phyloP scores from a whole-genome alignment of 2,888 invertebrate genomes.

The Prionchulus punctatus region DNA sequence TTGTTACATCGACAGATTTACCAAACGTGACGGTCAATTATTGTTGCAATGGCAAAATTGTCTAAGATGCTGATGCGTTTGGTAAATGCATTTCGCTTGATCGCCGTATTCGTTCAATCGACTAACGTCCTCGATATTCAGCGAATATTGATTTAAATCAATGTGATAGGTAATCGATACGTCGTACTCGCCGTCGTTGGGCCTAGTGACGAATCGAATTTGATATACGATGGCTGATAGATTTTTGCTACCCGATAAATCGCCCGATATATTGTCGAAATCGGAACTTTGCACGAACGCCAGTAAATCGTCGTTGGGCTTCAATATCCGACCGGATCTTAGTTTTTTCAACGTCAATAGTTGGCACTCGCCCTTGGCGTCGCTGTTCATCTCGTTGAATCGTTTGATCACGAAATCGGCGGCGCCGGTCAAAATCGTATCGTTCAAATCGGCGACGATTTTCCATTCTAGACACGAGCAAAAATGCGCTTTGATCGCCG shows the following conservation, averaged over 20 bases:
- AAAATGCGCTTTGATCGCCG: constrained; percentile 10
- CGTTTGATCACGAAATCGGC: constrained; percentile 16
- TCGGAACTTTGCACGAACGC: constrained; percentile 17
- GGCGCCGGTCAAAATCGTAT: constrained; percentile 15
- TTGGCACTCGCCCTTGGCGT: constrained; percentile 9
- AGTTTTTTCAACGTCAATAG: constrained; percentile 16
- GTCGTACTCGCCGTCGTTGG: constrained; percentile 27
- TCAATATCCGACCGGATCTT: constrained; percentile 19
- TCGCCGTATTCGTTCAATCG: constrained; percentile 25
- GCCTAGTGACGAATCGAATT: constrained; percentile 21
- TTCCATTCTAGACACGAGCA: constrained; percentile 11
- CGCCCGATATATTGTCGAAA: constrained; percentile 15
- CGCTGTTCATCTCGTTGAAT: constrained; percentile 17
- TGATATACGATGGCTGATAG: constrained; percentile 18
- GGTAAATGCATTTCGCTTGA: constrained; percentile 23
- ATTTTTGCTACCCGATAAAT: constrained; percentile 13
- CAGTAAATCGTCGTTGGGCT: constrained; percentile 18
- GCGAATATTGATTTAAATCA: constrained; percentile 12
- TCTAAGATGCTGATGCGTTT: constrained; percentile 4
- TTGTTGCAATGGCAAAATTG: constrained; percentile 9
- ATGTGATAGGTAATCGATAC: constrained; percentile 20
- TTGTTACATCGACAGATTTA: too few relatives aligned
- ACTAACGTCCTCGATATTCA: constrained; percentile 24
- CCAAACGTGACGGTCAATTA: too few relatives aligned
- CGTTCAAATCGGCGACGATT: constrained; percentile 11